Base-by-base conservation (phyloP, 2,113 vertebrate genomes). In the Spheniscus mendiculus region DNA sequence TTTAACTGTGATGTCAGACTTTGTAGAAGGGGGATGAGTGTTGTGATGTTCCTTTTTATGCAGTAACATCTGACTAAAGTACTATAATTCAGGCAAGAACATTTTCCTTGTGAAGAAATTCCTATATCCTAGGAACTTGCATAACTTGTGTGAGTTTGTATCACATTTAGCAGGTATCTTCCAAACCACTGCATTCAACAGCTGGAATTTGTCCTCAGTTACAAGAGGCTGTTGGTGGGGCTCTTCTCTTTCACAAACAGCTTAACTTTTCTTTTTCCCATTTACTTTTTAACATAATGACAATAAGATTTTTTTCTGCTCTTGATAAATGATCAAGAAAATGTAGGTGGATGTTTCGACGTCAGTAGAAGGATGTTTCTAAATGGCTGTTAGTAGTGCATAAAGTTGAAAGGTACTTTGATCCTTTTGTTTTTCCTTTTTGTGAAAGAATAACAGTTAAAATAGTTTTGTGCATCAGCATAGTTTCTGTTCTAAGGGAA, bases 1-100 rank as follows among this genome's bases (percentile, higher is more conserved):
- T 21, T 59, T 16, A 52, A 15, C 19, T 32, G 5, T 0, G 1
- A 12, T 0, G 3, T 34, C 11, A 45, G 22, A 38, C 15, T 26
- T 65, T 32, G 45, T 38, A 62, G 42, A 32, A 62, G 11, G 4
- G 7, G 2, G 7, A 13, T 29, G 15, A 52, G 9, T 34, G 36
- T 34, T 40, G 34, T 34, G 21, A 13, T 74, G 6, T 15, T 66
- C 56, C 15, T 9, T 74, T 58, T 49, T 23, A 20, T 22, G 15
- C 32, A 63, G 15, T 32, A 49, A 62, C 5, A 0, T 15, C 12
- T 23, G 10, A 36, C 34, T 67, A 11, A 83, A 83, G 30, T 34
- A 26, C 23, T 62, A 2, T 3, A 47, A 56, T 62, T 80, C 27
- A 45, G 30, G 23, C 5, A 62, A 62, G 42, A 79, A 6, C 8